Evolutionary conservation across 2,113 vertebrate species (phyloP), one percentile per base, ranked within the genome.

Genomic region (Bothrops jararaca): DNA sequence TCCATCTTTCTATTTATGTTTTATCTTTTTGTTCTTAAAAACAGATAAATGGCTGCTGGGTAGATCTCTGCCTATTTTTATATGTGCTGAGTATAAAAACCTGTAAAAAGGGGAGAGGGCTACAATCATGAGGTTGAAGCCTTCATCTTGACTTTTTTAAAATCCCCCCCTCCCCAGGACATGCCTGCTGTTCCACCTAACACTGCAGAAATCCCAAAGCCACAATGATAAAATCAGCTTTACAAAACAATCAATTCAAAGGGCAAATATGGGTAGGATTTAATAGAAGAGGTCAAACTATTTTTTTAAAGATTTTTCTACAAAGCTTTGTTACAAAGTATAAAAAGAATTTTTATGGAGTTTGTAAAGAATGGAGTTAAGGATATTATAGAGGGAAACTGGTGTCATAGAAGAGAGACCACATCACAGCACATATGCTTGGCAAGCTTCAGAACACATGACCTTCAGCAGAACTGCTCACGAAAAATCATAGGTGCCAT

Each of bases 21-120:
- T 64, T n/a, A 64, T n/a, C 26, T 64, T 13, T 64, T 13, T 64
- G 48, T 50, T 92, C 89, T 92, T 91, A 93, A 60, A 92, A 95
- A 90, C 5, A 93, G 93, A 64, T 0, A 92, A 93, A 69, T 0
- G 54, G 0, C 0, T 64, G 54, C n/a, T 3, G 15, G 93, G 54
- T 92, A 93, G 42, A 86, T 86, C 69, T 18, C 69, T 80, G 34
- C 2, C 69, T 39, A 20, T 80, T 39, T 80, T 22, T 34, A 39
- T 39, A 6, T 39, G 34, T 80, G 6, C 15, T 8, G 2, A 1
- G 29, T 69, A 1, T 80, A 20, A 34, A 80, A 20, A n/a, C 13
- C 13, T n/a, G 15, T 18, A 39, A 80, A 80, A 39, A 1, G n/a
- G n/a, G 15, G 6, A 39, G 13, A 80, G 1, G 34, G n/a, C n/a